Base-by-base conservation (phyloP, 2,113 vertebrate species). In the Cavia aperea region DNA sequence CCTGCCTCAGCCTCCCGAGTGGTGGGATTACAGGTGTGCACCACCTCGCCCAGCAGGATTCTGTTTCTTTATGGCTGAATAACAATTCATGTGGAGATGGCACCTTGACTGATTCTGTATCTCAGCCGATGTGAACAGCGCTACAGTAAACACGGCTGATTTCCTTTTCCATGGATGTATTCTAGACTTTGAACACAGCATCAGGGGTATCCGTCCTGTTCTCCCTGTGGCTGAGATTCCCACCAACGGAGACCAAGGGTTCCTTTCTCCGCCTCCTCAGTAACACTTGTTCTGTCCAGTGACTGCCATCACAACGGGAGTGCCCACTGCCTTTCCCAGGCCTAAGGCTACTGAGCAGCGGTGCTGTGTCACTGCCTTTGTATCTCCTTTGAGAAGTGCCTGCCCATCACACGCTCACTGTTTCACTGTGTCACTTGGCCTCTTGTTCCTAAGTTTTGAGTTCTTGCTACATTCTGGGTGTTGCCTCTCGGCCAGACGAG, bases 221-320 rank as follows among this genome's bases (percentile, higher is more conserved):
- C 56, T 79, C 56, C 26, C 19, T 1, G 60, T 9, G 62, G 10
- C 26, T 33, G 5, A 46, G 39, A 33, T 19, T 51, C 46, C 77
- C 49, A 54, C 72, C 72, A 14, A 46, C 49, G 11, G 49, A 5
- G 15, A 46, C 10, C 5, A 43, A 43, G 7, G 24, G 31, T 39
- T 31, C 24, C 81, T 62, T 43, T 63, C 9, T 82, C n/a, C 58
- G 18, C 81, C 15, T 43, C 13, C 7, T 29, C 36, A 12, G 19
- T 15, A 26, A 39, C 56, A 23, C 13, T 81, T n/a, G 49, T 51
- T 33, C 51, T 10, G 31, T 43, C 39, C n/a, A n/a, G 14, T 26
- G 56, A 26, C 2, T 4, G 10, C n/a, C 24, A 2, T 15, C 43
- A 26, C n/a, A 10, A 8, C 2, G 7, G n/a, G 39, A 8, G 49